phyloP scores from a whole-genome alignment of 2,113 vertebrate genomes.

The Romanogobio albipinnatus region DNA sequence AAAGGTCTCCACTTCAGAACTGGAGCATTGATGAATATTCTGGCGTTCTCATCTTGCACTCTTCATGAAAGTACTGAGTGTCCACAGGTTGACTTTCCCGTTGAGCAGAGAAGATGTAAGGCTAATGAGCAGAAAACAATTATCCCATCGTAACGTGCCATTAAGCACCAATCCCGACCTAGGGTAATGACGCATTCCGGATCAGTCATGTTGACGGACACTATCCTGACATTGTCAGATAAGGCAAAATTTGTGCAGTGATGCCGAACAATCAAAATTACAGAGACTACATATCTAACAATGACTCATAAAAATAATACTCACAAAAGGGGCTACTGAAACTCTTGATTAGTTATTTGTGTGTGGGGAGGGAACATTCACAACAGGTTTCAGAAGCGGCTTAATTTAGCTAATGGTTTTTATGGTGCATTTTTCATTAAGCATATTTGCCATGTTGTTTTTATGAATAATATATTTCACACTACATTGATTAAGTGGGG shows the following conservation, averaged over 20 bases:
- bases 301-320: background rate
- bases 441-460: slow-evolving; percentile 58
- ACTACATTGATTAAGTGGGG: slow-evolving; percentile 57
- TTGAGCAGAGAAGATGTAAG: slow-evolving; percentile 26
- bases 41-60: background rate
- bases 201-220: slow-evolving; percentile 45
- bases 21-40: slow-evolving; percentile 4
- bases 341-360: slow-evolving; percentile 37
- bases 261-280: slow-evolving; percentile 8
- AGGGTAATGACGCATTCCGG: slow-evolving; percentile 18
- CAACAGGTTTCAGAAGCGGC: slow-evolving; percentile 19
- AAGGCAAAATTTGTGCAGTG: background rate
- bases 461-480: slow-evolving; percentile 64
- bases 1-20: slow-evolving; percentile 8
- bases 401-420: slow-evolving; percentile 57
- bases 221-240: slow-evolving; percentile 25
- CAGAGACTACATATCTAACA: background rate
- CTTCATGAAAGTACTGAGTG: background rate
- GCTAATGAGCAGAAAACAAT: slow-evolving; percentile 47
- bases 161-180: slow-evolving; percentile 31
- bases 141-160: slow-evolving; percentile 40
- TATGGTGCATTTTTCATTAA: slow-evolving; percentile 55
- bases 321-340: background rate
- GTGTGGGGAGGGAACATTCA: slow-evolving; percentile 18
- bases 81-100: slow-evolving; percentile 1